Evolutionary conservation across 2,797 vertebrate species (phyloP).

Genomic region (Pristis pectinata): DNA sequence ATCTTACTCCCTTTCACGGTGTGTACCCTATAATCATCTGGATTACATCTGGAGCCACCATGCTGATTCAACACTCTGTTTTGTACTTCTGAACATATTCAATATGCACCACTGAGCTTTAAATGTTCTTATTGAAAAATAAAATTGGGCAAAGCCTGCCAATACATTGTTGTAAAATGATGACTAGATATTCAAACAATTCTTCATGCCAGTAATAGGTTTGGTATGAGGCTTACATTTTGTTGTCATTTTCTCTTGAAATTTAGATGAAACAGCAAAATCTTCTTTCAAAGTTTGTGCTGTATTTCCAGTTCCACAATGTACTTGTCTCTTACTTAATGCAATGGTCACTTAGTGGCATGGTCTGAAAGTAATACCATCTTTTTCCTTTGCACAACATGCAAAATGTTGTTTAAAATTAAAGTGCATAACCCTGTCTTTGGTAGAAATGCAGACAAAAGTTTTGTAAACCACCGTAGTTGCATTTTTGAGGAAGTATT

Average conservation of each 20-base stretch:
- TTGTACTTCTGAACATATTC: conserved; percentile 3
- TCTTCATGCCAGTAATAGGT: not conserved
- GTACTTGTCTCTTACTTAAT: not conserved
- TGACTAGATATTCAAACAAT: not conserved
- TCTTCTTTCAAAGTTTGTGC: not conserved
- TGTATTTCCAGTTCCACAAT: not conserved
- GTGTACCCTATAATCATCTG: conserved; percentile 32
- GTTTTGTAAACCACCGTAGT: not conserved
- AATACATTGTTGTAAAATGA: not conserved
- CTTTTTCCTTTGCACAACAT: not conserved
- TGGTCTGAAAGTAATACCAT: not conserved
- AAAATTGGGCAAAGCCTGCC: not conserved
- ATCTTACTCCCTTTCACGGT: conserved; percentile 29
- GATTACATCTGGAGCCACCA: conserved; percentile 33
- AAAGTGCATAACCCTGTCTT: not conserved
- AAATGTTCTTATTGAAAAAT: not conserved
- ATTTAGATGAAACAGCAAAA: not conserved
- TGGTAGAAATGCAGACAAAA: not conserved
- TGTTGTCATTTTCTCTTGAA: not conserved
- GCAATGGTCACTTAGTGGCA: too few relatives aligned
- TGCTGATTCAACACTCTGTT: conserved; percentile 25
- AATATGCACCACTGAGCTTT: not conserved
- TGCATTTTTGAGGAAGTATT: not conserved
- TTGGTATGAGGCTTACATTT: not conserved
- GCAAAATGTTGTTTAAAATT: not conserved